A percentile compares a stretch with the other conserved stretches of the same genome.
phyloP scores from a whole-genome alignment of 2,888 invertebrate genomes.

The Sarcophaga subvicina region DNA sequence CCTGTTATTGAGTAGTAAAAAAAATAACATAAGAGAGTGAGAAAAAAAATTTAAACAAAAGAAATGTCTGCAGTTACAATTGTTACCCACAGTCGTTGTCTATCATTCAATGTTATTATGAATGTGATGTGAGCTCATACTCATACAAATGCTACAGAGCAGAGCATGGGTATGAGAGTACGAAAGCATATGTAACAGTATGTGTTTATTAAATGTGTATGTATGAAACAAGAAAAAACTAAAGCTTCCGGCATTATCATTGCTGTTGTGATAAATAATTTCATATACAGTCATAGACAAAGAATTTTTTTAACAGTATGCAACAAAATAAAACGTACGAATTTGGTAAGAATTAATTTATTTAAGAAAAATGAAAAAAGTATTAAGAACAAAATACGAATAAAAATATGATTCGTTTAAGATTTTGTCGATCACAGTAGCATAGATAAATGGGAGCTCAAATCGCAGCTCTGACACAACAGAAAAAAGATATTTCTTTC shows the following conservation, averaged over 20 bases:
- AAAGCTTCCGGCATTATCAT: conserved; percentile 43
- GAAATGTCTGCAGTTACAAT: conserved; percentile 60
- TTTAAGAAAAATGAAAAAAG: too few species aligned
- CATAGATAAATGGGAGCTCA: too few species aligned
- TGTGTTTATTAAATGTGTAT: background rate
- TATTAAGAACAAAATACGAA: too few species aligned
- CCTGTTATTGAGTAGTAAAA: background rate
- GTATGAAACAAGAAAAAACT: conserved; percentile 10
- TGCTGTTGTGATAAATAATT: conserved; percentile 50
- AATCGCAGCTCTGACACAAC: too few species aligned
- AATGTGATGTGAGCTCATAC: background rate
- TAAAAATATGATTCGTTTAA: too few species aligned
- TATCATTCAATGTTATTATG: conserved; percentile 45
- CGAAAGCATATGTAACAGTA: background rate
- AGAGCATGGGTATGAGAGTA: background rate
- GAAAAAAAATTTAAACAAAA: background rate
- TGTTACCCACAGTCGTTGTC: conserved; percentile 28
- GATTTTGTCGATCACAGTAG: too few species aligned
- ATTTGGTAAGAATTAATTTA: too few species aligned
- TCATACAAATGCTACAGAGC: background rate
- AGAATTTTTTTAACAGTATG: too few species aligned
- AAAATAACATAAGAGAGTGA: background rate
- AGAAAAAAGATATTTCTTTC: too few species aligned
- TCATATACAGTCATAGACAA: background rate
- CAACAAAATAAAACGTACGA: too few species aligned